Base-by-base conservation (phyloP, 2,888 invertebrate genomes). In the Priocnemis perturbator region DNA sequence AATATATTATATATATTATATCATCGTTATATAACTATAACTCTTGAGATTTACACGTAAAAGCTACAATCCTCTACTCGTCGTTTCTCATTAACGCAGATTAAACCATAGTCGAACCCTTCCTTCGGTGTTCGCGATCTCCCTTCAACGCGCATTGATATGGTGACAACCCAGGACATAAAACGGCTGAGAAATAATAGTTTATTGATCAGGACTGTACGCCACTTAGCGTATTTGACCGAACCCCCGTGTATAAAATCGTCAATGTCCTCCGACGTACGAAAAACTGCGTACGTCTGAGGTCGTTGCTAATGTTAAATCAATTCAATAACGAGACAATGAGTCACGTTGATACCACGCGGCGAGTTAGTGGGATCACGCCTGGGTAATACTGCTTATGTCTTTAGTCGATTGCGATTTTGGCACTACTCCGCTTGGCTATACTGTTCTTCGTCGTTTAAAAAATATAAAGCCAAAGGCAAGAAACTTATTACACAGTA, bases 1-100 rank as follows among this genome's bases (percentile, higher is more conserved):
- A 87, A 88, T 88, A 88, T 89, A 87, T 87, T 87, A 87, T 83
- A 82, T 83, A 84, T 87, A 69, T 71, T 78, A 78, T 81, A 80
- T 80, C 87, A 87, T 85, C 85, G 83, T 85, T 81, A 82, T 85
- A 82, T 83, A 80, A 78, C 75, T 83, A 84, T 82, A 87, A 83
- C 76, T 80, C 79, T 85, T 82, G 79, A 86, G 84, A 88, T 86
- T 83, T 87, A 87, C 83, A 86, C 80, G 78, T 84, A 85, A 80
- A 83, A 80, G 82, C 81, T 77, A 73, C 56, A 63, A 56, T 63
- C 61, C 44, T 50, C 64, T 57, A 56, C 30, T 69, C 61, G 30
- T 70, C 67, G 58, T 15, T 59, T 50, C 64, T 55, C 15, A n/a
- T 45, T 53, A 66, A 62, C 64, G 58, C 47, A 21, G 56, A 59